These are phyloP conservation scores for Crotophaga sulcirostris DNA, from an alignment of 2,113 vertebrate species.

Conservation along the genomic window DNA sequence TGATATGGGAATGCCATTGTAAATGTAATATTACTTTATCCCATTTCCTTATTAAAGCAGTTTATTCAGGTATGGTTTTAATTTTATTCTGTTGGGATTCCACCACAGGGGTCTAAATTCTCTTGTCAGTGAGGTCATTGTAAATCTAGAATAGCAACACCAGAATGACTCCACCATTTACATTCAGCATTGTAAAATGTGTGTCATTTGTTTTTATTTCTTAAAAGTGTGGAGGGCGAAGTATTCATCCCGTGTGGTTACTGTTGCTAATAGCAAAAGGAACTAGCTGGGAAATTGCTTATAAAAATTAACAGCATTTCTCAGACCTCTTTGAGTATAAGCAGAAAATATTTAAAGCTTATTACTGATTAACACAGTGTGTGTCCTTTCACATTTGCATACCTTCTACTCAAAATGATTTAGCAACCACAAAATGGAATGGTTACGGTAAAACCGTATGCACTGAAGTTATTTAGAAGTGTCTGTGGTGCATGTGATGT, in stretches of 20 bases:
- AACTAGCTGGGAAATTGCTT: constrained; percentile 7
- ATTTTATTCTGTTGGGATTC: neutral
- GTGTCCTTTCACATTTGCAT: neutral
- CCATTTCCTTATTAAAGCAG: neutral
- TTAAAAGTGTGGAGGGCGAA: neutral
- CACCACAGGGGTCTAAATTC: neutral
- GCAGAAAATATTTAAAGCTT: constrained; percentile 38
- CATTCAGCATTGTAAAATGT: neutral
- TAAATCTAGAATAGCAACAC: neutral
- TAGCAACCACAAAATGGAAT: neutral
- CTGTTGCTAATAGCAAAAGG: neutral
- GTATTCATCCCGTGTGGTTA: neutral
- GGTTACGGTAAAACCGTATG: neutral
- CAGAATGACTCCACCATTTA: neutral
- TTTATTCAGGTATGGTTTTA: neutral
- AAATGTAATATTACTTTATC: neutral
- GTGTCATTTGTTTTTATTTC: neutral
- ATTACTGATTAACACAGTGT: neutral
- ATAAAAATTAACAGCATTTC: neutral
- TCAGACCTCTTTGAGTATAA: neutral
- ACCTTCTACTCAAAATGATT: neutral
- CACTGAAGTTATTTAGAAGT: neutral
- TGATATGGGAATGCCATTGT: neutral
- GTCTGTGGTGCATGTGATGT: neutral
- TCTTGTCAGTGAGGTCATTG: neutral